Conservation (phyloP, 2,888 invertebrate species). For the Clostera curtula region DNA sequence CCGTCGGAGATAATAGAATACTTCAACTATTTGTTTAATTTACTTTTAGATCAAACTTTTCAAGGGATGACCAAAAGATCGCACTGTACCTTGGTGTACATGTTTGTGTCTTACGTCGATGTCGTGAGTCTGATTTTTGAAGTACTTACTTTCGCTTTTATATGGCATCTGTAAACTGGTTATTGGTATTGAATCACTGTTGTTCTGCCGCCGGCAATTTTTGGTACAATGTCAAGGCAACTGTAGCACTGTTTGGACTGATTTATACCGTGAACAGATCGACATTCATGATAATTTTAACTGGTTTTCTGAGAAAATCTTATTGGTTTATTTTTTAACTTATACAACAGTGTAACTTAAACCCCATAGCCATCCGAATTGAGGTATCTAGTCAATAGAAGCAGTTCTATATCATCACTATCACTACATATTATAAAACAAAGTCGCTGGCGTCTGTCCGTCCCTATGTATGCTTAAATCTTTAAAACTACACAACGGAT, state of each 20-base stretch:
- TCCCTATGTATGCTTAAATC: too few species aligned
- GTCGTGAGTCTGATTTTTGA: constrained; percentile 48
- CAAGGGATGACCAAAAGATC: background rate
- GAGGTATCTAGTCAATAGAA: too few species aligned
- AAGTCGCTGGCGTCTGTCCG: too few species aligned
- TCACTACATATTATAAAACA: too few species aligned
- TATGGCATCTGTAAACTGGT: constrained; percentile 45
- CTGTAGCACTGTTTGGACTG: constrained; percentile 6
- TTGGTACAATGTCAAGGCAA: constrained; percentile 52
- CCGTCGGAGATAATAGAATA: constrained; percentile 6
- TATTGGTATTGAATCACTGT: constrained; percentile 37
- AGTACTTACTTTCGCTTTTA: constrained; percentile 56
- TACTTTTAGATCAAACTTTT: constrained; percentile 3
- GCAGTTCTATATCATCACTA: too few species aligned
- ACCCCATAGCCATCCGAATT: too few species aligned
- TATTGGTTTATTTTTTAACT: too few species aligned
- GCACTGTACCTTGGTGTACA: constrained; percentile 57
- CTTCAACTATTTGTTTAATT: constrained; percentile 6
- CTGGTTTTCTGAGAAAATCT: too few species aligned
- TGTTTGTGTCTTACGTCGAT: constrained; percentile 48
- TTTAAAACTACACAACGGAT: too few species aligned
- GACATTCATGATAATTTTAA: too few species aligned
- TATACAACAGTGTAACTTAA: too few species aligned
- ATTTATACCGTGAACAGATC: too few species aligned
- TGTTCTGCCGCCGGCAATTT: constrained; percentile 29